Percentiles rank a stretch among this genome's conserved stretches.
phyloP scores from a whole-genome alignment of 2,888 invertebrate species.

The Tetragonula carbonaria region DNA sequence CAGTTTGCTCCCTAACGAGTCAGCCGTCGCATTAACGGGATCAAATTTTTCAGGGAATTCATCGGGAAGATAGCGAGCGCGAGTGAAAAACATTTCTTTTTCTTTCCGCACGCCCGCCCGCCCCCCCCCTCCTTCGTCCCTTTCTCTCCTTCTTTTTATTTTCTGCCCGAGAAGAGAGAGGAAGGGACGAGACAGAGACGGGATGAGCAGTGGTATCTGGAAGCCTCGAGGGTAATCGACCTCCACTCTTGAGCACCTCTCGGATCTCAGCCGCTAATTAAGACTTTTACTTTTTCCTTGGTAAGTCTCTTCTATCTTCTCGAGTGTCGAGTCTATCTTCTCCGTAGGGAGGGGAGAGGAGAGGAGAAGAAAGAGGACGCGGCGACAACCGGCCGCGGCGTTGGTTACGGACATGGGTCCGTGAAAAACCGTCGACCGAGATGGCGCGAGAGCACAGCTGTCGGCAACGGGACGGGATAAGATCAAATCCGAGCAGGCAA shows the following conservation, averaged over 20 bases:
- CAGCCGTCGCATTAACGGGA: constrained; percentile 54
- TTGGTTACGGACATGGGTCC: constrained; percentile 46
- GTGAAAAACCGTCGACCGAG: constrained; percentile 52
- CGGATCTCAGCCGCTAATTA: constrained; percentile 73
- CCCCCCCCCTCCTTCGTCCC: too few relatives aligned
- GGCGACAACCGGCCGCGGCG: constrained; percentile 30
- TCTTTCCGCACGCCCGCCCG: too few relatives aligned
- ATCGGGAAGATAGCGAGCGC: constrained; percentile 22
- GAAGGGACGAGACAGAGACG: constrained; percentile 24
- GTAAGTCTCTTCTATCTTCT: constrained; percentile 71
- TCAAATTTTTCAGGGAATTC: constrained; percentile 64
- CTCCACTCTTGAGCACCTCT: constrained; percentile 68
- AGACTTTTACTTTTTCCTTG: constrained; percentile 74
- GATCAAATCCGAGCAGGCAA: constrained; percentile 63
- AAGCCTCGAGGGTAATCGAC: constrained; percentile 71
- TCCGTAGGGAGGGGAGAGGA: neutral
- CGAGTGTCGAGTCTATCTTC: constrained; percentile 47
- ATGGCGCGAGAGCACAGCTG: constrained; percentile 54
- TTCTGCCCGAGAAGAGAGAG: too few relatives aligned
- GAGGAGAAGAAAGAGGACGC: constrained; percentile 8
- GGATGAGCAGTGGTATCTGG: constrained; percentile 51
- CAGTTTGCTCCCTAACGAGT: constrained; percentile 54
- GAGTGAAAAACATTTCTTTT: constrained; percentile 8
- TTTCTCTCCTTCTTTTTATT: neutral
- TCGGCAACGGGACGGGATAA: constrained; percentile 57